phyloP scores from a whole-genome alignment of 2,888 invertebrate genomes.

The Ellobium chinense region DNA sequence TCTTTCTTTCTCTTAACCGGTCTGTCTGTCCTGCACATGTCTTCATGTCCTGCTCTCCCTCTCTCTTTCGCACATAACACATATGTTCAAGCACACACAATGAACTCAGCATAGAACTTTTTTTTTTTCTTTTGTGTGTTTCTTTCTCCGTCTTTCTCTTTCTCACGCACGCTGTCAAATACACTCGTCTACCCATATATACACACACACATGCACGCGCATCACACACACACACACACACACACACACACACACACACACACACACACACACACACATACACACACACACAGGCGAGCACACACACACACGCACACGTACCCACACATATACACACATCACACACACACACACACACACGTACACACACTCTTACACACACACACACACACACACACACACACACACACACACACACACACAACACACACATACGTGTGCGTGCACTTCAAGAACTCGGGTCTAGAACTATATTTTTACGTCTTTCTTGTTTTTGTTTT shows the following conservation, averaged over 20 bases:
- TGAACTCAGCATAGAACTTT: too few species aligned
- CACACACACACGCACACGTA: neutral
- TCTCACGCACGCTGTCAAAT: neutral
- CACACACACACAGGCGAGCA: neutral
- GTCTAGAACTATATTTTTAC: too few species aligned
- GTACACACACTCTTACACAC: neutral
- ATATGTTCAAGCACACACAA: too few species aligned
- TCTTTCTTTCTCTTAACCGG: too few species aligned
- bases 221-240: neutral
- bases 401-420: neutral
- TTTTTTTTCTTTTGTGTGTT: neutral
- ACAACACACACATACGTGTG: too few species aligned
- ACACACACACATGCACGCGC: neutral
- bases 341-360: neutral
- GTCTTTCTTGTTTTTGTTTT: too few species aligned
- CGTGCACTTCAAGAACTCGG: too few species aligned
- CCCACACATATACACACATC: neutral
- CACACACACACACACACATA: neutral
- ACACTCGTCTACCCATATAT: neutral
- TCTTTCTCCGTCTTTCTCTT: neutral
- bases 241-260: slow-evolving; percentile 2
- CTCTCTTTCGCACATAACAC: too few species aligned
- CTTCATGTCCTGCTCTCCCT: too few species aligned
- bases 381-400: neutral
- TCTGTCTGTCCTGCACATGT: too few species aligned